Evolutionary conservation across 2,888 invertebrate genomes (phyloP).

Genomic region (Dastarcus helophoroides): DNA sequence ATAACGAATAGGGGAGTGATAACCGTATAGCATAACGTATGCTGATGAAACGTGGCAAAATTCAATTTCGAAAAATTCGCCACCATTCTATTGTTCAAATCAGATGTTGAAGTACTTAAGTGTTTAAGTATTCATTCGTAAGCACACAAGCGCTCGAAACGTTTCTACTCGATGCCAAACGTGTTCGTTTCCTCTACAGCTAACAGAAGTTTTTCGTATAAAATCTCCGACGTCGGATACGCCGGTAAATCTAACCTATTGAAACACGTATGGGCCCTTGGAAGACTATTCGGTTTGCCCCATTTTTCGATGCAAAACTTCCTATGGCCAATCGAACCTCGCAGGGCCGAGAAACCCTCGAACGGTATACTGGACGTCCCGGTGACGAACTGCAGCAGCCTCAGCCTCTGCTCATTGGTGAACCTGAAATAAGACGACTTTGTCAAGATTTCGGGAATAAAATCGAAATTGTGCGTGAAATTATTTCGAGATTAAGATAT

Average conservation of each 20-base stretch:
- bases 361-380: conserved; percentile 97
- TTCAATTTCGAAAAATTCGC: background rate
- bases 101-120: too few species aligned
- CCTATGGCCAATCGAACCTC: conserved; percentile 91
- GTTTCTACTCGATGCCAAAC: conserved; percentile 80
- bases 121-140: too few species aligned
- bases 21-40: too few species aligned
- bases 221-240: conserved; percentile 83
- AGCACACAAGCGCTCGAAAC: conserved; percentile 5
- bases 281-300: conserved; percentile 89
- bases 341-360: conserved; percentile 89
- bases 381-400: conserved; percentile 92
- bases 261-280: conserved; percentile 95
- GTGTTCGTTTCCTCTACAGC: conserved; percentile 95
- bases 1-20: too few species aligned
- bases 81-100: too few species aligned
- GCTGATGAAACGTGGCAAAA: too few species aligned
- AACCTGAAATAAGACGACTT: conserved; percentile 59
- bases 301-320: conserved; percentile 96
- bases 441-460: too few species aligned
- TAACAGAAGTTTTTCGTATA: conserved; percentile 82
- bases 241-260: conserved; percentile 93
- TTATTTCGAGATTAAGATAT: too few species aligned
- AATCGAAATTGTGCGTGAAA: too few species aligned
- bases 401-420: conserved; percentile 85